Evolutionary conservation across 1,140 invertebrate genomes (phyloP).

Genomic region (Temnothorax longispinosus): DNA sequence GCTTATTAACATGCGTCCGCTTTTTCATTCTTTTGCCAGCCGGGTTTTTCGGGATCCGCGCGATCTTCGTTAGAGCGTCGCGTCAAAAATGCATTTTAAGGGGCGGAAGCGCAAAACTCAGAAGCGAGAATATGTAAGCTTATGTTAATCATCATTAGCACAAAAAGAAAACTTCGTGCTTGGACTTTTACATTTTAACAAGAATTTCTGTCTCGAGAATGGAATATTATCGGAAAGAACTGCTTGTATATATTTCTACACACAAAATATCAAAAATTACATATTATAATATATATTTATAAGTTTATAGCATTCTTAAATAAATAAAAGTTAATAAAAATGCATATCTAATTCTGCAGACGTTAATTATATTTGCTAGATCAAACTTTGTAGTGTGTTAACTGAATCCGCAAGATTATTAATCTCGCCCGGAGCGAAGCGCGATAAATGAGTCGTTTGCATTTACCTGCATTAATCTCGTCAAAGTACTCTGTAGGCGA

Average conservation of each 20-base stretch:
- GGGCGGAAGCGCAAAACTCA: conserved; percentile 32
- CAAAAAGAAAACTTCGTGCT: background rate
- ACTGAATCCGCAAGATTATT: conserved; percentile 60
- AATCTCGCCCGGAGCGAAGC: conserved; percentile 56
- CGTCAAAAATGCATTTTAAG: conserved; percentile 44
- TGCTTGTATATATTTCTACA: background rate
- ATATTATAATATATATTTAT: background rate
- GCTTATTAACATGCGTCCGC: conserved; percentile 72
- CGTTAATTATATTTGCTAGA: conserved; percentile 44
- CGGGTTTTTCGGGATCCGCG: conserved; percentile 40
- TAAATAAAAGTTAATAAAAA: background rate
- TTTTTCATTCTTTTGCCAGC: conserved; percentile 68
- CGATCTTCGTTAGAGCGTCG: conserved; percentile 44
- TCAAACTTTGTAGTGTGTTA: conserved; percentile 51
- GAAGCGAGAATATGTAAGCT: conserved; percentile 9
- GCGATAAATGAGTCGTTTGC: conserved; percentile 61
- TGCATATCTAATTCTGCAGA: background rate
- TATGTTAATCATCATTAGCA: conserved; percentile 43
- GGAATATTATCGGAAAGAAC: background rate
- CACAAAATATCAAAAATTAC: background rate
- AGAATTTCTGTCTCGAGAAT: background rate
- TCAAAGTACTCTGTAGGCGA: conserved; percentile 63
- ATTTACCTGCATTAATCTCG: conserved; percentile 69
- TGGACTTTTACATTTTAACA: conserved; percentile 27
- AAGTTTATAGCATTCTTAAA: background rate